Conservation (phyloP, 2,888 invertebrate species). For the Epinotia brunnichana region DNA sequence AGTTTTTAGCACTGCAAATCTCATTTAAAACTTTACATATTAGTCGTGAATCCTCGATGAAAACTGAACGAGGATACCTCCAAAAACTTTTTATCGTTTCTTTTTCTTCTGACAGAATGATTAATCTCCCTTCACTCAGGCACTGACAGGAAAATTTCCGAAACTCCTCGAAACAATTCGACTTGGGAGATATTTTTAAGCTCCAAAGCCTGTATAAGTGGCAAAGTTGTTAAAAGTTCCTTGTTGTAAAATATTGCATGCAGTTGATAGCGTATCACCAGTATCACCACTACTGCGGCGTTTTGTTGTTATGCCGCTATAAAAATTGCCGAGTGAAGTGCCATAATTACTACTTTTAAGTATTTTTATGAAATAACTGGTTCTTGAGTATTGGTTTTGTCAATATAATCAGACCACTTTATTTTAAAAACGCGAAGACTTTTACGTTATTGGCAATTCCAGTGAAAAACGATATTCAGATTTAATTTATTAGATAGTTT, state of each 20-base stretch:
- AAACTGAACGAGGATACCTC: conserved; percentile 19
- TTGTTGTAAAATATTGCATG: conserved; percentile 51
- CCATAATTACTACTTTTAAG: conserved; percentile 11
- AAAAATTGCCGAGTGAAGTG: conserved; percentile 43
- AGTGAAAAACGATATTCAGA: background rate
- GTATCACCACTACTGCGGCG: too few relatives aligned
- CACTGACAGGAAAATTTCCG: conserved; percentile 62
- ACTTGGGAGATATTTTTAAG: conserved; percentile 51
- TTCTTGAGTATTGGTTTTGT: background rate
- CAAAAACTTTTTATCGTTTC: conserved; percentile 45
- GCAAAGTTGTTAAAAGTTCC: conserved; percentile 52
- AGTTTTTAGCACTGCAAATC: conserved; percentile 3
- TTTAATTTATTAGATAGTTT: background rate
- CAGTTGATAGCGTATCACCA: conserved; percentile 48
- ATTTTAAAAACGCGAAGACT: background rate
- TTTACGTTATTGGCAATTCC: background rate
- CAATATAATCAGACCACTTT: background rate
- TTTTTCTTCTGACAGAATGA: conserved; percentile 61
- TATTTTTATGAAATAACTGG: background rate
- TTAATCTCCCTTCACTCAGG: conserved; percentile 62
- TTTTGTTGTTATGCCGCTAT: conserved; percentile 31
- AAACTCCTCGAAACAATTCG: conserved; percentile 57
- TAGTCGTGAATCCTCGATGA: conserved; percentile 7
- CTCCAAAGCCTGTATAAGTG: conserved; percentile 46
- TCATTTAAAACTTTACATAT: conserved; percentile 34